phyloP scores from a whole-genome alignment of 2,888 invertebrate genomes.

The Diarsia dahlii region DNA sequence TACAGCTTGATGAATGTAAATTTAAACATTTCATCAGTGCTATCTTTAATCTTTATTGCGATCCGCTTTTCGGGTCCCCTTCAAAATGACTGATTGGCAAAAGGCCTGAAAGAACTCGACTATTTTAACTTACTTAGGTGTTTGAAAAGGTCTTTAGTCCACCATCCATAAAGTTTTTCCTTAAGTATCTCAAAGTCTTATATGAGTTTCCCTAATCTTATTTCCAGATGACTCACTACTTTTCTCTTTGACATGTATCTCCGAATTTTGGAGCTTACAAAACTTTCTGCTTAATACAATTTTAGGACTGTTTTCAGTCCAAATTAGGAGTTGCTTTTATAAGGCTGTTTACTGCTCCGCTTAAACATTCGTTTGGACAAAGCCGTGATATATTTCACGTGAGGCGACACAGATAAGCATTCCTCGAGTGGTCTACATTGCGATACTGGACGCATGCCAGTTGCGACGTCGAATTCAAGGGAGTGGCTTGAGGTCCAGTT shows the following conservation, averaged over 20 bases:
- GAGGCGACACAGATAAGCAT: slow-evolving; percentile 61
- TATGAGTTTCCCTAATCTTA: slow-evolving; percentile 44
- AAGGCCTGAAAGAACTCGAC: slow-evolving; percentile 29
- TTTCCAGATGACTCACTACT: slow-evolving; percentile 45
- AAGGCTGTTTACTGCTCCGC: slow-evolving; percentile 53
- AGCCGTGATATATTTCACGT: slow-evolving; percentile 58
- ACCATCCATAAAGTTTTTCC: slow-evolving; percentile 34
- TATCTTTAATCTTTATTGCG: slow-evolving; percentile 50
- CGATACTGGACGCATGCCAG: slow-evolving; percentile 62
- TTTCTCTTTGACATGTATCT: slow-evolving; percentile 43
- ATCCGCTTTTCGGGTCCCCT: slow-evolving; percentile 15
- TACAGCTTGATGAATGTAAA: slow-evolving; percentile 44
- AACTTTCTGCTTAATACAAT: slow-evolving; percentile 35
- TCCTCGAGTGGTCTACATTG: slow-evolving; percentile 51
- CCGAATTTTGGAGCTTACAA: slow-evolving; percentile 29
- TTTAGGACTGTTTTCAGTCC: slow-evolving; percentile 24
- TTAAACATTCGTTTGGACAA: slow-evolving; percentile 54
- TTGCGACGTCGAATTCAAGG: slow-evolving; percentile 55
- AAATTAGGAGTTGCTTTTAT: slow-evolving; percentile 39
- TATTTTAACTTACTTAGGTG: slow-evolving; percentile 39
- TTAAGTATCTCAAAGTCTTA: slow-evolving; percentile 36
- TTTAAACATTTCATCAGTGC: slow-evolving; percentile 44
- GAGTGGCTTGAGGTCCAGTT: slow-evolving; percentile 46
- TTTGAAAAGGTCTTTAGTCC: slow-evolving; percentile 24
- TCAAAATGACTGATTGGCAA: slow-evolving; percentile 50